A percentile compares a stretch with the other conserved stretches of the same genome.
phyloP scores from a whole-genome alignment of 2,797 vertebrate genomes.

The Dipus sagitta region DNA sequence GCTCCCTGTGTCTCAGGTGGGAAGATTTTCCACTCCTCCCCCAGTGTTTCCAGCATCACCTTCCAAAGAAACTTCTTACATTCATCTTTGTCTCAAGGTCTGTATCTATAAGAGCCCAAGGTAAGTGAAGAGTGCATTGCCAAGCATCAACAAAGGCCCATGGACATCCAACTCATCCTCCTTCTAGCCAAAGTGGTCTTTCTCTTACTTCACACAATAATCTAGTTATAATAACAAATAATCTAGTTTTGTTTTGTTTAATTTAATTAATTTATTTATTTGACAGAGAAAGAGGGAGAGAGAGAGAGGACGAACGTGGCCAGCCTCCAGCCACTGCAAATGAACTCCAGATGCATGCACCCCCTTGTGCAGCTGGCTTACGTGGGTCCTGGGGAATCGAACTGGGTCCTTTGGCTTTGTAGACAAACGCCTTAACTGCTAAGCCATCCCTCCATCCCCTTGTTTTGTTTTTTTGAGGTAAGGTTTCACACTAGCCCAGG shows the following conservation, averaged over 20 bases:
- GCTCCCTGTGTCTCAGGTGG: not conserved
- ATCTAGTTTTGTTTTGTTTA: not conserved
- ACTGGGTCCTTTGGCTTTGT: no score
- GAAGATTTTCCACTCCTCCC: not conserved
- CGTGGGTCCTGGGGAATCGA: no score
- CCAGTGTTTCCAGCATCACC: not conserved
- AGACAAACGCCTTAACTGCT: no score
- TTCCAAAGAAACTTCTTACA: not conserved
- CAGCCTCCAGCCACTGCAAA: no score
- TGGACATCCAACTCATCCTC: not conserved
- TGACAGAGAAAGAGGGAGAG: no score
- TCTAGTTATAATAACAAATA: no score
- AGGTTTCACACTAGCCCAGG: not conserved
- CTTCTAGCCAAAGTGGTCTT: not conserved
- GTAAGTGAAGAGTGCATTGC: not conserved
- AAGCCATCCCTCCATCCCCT: not conserved
- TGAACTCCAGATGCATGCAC: no score
- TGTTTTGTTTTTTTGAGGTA: not conserved
- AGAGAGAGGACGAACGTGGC: no score
- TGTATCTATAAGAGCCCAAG: not conserved
- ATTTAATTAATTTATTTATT: no score
- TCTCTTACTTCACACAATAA: not conserved
- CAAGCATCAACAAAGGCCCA: not conserved
- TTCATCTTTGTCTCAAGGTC: not conserved
- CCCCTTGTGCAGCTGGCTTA: no score